A percentile compares a stretch with the other conserved stretches of the same genome.
Evolutionary conservation across 2,113 vertebrate genomes (phyloP).

Genomic region (Laticauda colubrina): DNA sequence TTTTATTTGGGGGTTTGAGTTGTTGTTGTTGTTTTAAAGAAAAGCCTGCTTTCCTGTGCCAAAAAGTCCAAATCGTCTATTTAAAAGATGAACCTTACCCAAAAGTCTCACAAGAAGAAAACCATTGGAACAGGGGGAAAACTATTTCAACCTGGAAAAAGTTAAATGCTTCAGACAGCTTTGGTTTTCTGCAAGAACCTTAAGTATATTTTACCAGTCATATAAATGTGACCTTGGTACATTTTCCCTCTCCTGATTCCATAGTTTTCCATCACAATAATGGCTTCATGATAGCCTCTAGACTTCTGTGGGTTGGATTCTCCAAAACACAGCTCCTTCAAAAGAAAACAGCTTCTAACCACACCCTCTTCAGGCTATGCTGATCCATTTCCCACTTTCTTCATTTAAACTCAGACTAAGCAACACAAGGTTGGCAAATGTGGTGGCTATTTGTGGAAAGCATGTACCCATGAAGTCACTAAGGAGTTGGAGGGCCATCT

Average conservation of each 20-base stretch:
- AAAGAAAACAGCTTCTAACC: conserved; percentile 47
- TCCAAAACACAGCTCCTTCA: conserved; percentile 50
- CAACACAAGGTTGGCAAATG: conserved; percentile 40
- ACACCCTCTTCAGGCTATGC: conserved; percentile 43
- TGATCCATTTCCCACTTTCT: conserved; percentile 59
- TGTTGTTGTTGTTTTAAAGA: neutral
- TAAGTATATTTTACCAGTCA: conserved; percentile 49
- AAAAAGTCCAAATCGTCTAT: neutral
- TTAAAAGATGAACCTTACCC: neutral
- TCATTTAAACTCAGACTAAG: conserved; percentile 57
- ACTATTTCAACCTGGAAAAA: conserved; percentile 43
- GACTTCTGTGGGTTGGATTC: conserved; percentile 47
- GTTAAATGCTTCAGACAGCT: conserved; percentile 50
- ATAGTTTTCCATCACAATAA: conserved; percentile 31
- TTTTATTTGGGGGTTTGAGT: neutral
- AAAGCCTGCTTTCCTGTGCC: neutral
- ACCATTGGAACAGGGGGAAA: neutral
- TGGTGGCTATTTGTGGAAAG: conserved; percentile 45
- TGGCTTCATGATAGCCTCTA: conserved; percentile 52
- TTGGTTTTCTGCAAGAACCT: conserved; percentile 42
- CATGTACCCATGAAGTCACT: conserved; percentile 15
- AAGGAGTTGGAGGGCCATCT: neutral
- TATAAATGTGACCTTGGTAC: conserved; percentile 50
- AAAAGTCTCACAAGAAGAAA: neutral
- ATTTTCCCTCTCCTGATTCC: conserved; percentile 62